Base-by-base conservation (phyloP, 2,888 invertebrate genomes). In the Lagria hirta region DNA sequence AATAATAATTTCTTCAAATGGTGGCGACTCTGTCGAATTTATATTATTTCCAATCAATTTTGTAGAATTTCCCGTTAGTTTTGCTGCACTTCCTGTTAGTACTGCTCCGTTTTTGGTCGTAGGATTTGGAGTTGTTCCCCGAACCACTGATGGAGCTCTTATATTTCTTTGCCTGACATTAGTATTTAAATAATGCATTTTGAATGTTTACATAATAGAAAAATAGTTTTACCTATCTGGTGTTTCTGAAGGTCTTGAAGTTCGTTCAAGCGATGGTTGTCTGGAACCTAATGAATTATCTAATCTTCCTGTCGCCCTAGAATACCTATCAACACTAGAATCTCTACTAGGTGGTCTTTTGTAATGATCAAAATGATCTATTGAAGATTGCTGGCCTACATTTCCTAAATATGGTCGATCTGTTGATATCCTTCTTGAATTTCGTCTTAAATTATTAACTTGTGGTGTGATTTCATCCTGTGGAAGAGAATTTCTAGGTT, bases 281-380 rank as follows among this genome's bases (percentile, higher is more conserved):
- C 90, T 78, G 1, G 88, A 88, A 53, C 78, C 78, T 10, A 69
- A 61, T n/a, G 71, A 64, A 35, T 65, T 65, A 55, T 77, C 77
- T 52, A 46, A 18, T 15, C 82, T 73, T 53, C 80, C 80, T 32
- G 82, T 78, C 13, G 87, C 84, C 48, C 86, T 77, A 3, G 84
- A 81, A 65, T 86, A 88, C 48, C 70, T 60, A 73, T 91, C 91
- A 27, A 89, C 87, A 57, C 90, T 90, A 47, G 86, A 84, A 68
- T 91, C 90, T 65, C 91, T 78, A 74, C 91, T 91, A 1, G 91
- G 90, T 35, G 92, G 90, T 68, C 89, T 78, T 71, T 91, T 90
- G 71, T 96, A 96, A 68, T 96, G 95, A 71, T 95, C 95, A 68
- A 93, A 91, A 65, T 91, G 89, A 71, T 93, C 92, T 65, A 89